These are phyloP conservation scores for Silvanus unidentatus DNA, from an alignment of 2,888 invertebrate genomes.

Conservation along the genomic window DNA sequence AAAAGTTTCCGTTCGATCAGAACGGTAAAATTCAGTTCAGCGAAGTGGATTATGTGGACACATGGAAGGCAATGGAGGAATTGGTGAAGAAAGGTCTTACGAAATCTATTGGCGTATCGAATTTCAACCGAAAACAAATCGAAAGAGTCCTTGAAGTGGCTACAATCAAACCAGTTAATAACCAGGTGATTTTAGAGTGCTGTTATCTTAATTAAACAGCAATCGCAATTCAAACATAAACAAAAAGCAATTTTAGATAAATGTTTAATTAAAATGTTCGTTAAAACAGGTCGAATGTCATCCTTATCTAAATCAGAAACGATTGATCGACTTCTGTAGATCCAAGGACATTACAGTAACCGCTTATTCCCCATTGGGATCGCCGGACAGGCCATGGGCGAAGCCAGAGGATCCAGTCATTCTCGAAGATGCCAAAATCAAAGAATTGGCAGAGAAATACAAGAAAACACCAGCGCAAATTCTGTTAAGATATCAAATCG, in stretches of 20 bases:
- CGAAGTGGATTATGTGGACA: constrained; percentile 67
- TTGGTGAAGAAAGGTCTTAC: constrained; percentile 63
- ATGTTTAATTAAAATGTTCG: constrained; percentile 11
- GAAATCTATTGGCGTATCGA: constrained; percentile 78
- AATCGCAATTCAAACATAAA: too few relatives aligned
- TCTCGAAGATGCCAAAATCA: constrained; percentile 68
- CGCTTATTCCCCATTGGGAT: constrained; percentile 80
- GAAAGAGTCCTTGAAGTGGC: constrained; percentile 60
- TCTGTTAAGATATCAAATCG: constrained; percentile 58
- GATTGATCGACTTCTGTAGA: constrained; percentile 64
- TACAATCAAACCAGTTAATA: constrained; percentile 56
- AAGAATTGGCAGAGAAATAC: constrained; percentile 56
- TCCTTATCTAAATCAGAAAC: constrained; percentile 69
- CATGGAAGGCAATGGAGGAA: constrained; percentile 75
- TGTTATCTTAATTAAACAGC: too few relatives aligned
- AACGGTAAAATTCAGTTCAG: constrained; percentile 42
- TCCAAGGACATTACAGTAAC: constrained; percentile 62
- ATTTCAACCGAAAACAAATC: constrained; percentile 77
- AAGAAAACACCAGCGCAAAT: constrained; percentile 67
- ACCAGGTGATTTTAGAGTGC: constrained; percentile 24
- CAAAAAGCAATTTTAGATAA: background rate
- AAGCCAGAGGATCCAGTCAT: constrained; percentile 67
- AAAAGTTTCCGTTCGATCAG: constrained; percentile 29
- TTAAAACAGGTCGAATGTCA: constrained; percentile 75
- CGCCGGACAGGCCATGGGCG: constrained; percentile 77